phyloP scores from a whole-genome alignment of 2,113 vertebrate genomes.

The Leucoraja erinaceus region DNA sequence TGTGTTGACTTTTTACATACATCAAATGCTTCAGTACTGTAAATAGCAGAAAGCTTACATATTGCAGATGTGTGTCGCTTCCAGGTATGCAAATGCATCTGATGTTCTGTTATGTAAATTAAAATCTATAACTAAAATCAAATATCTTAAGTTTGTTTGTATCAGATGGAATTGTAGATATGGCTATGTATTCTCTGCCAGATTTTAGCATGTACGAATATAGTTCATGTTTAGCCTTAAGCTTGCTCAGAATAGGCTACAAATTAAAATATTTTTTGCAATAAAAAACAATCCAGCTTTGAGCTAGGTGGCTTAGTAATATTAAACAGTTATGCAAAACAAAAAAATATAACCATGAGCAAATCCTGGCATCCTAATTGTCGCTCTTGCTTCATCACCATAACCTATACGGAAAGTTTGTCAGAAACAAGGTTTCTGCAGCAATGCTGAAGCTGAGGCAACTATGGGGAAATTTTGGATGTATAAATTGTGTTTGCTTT shows the following conservation, averaged over 20 bases:
- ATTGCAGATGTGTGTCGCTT: neutral
- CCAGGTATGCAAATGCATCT: neutral
- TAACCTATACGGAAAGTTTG: neutral
- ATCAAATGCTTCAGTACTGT: neutral
- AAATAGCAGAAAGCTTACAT: neutral
- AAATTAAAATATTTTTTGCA: neutral
- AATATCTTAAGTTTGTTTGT: neutral
- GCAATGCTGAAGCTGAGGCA: neutral
- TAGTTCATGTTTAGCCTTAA: neutral
- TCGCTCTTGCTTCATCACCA: neutral
- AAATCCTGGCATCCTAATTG: neutral
- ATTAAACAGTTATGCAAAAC: neutral
- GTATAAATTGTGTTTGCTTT: neutral
- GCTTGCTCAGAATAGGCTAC: neutral
- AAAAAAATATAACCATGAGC: neutral
- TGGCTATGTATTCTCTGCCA: neutral
- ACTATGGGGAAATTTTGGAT: neutral
- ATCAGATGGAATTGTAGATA: neutral
- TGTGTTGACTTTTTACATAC: neutral
- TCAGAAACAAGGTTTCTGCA: neutral
- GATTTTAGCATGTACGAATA: neutral
- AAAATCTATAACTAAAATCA: neutral
- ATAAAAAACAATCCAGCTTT: neutral
- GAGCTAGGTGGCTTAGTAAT: neutral
- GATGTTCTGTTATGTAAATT: neutral